Conservation (phyloP, 2,888 invertebrate genomes). For the Noctua janthina region DNA sequence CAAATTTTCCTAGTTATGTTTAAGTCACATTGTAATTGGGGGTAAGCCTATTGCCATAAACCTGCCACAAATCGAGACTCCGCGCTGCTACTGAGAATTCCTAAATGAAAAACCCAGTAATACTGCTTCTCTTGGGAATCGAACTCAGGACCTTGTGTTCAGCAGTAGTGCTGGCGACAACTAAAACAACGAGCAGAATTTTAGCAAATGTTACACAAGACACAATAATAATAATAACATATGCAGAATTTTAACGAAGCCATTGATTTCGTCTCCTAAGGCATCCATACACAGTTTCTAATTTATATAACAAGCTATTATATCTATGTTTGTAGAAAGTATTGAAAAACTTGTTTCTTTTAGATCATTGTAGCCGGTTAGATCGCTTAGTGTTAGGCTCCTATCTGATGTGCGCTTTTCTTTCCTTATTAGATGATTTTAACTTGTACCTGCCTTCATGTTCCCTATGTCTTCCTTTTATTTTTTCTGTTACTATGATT, state of each 20-base stretch:
- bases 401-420: constrained; percentile 43
- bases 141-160: not conserved
- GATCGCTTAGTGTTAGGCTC: constrained; percentile 30
- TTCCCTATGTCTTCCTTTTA: constrained; percentile 15
- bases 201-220: constrained; percentile 55
- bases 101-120: not conserved
- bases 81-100: not conserved
- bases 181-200: not conserved
- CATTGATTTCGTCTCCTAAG: constrained; percentile 55
- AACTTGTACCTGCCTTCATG: not conserved
- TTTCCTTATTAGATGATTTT: constrained; percentile 34
- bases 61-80: not conserved
- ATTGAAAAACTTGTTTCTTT: constrained; percentile 69
- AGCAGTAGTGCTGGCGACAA: not conserved
- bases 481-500: not conserved
- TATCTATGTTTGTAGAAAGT: constrained; percentile 70
- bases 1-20: not conserved
- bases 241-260: constrained; percentile 52
- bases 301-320: constrained; percentile 69
- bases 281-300: constrained; percentile 65
- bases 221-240: constrained; percentile 32
- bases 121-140: not conserved
- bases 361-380: constrained; percentile 45
- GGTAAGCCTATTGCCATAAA: not conserved
- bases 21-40: not conserved